Evolutionary conservation across 2,888 invertebrate species (phyloP).

Genomic region (Drosophila koepferae): DNA sequence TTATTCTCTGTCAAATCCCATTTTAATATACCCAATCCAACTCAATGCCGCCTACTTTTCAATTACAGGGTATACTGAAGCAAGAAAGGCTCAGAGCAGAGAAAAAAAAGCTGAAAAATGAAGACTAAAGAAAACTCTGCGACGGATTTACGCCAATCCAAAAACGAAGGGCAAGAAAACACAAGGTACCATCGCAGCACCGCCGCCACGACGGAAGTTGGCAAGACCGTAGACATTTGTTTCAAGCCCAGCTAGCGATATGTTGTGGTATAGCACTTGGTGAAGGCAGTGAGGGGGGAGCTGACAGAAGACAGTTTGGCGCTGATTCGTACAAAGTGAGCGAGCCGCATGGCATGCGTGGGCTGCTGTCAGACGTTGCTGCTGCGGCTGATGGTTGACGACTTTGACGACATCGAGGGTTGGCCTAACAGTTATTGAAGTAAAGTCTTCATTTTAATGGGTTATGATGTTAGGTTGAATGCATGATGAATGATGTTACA

Average conservation of each 20-base stretch:
- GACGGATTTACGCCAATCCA: constrained; percentile 58
- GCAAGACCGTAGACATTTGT: constrained; percentile 74
- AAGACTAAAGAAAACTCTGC: constrained; percentile 46
- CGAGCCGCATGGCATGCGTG: constrained; percentile 46
- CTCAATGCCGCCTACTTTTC: neutral
- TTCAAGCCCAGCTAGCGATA: constrained; percentile 49
- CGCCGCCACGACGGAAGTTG: constrained; percentile 52
- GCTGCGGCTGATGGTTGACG: constrained; percentile 47
- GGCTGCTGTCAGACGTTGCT: constrained; percentile 36
- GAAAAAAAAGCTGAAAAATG: constrained; percentile 16
- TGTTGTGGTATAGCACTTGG: constrained; percentile 23
- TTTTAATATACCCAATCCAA: neutral
- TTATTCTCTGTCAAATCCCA: neutral
- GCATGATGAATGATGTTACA: constrained; percentile 44
- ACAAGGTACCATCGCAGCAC: constrained; percentile 38
- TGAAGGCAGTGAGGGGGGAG: neutral
- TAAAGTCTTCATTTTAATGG: constrained; percentile 25
- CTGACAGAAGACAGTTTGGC: constrained; percentile 21
- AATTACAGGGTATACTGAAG: constrained; percentile 21
- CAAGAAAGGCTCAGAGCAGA: constrained; percentile 1
- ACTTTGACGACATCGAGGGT: constrained; percentile 64
- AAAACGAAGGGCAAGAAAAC: constrained; percentile 4
- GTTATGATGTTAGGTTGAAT: constrained; percentile 19
- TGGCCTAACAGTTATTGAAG: constrained; percentile 41
- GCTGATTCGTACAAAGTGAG: constrained; percentile 65